phyloP scores from a whole-genome alignment of 1,140 invertebrate species.

The Diachasmimorpha longicaudata region DNA sequence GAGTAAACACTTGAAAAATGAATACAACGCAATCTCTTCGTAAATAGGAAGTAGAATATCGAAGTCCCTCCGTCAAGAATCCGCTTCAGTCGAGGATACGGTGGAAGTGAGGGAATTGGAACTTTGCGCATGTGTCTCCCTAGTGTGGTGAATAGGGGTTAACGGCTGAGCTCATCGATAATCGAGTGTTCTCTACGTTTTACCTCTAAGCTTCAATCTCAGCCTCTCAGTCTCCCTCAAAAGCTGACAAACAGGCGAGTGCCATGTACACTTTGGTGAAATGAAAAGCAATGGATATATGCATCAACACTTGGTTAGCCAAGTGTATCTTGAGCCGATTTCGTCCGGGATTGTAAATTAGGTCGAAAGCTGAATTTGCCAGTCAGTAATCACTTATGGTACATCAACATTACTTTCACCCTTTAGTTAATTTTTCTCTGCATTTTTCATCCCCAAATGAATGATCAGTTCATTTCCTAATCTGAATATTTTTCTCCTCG shows the following conservation, averaged over 20 bases:
- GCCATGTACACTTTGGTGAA: background rate
- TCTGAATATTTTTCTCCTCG: too few relatives aligned
- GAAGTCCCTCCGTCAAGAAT: background rate
- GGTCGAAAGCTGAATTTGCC: background rate
- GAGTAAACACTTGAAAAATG: background rate
- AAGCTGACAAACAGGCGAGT: background rate
- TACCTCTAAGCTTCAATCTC: background rate
- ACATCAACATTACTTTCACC: too few relatives aligned
- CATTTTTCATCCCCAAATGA: too few relatives aligned
- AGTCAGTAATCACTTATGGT: background rate
- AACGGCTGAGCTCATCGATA: background rate
- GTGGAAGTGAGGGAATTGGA: background rate
- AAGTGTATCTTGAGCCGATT: background rate
- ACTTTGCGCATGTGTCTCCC: background rate
- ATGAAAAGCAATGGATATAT: background rate
- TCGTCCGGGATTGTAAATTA: background rate
- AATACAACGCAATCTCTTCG: background rate
- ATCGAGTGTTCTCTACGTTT: background rate
- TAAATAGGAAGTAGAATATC: background rate
- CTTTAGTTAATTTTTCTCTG: too few relatives aligned
- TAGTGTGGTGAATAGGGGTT: background rate
- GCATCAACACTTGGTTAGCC: background rate
- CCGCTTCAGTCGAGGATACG: background rate
- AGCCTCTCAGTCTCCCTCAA: background rate
- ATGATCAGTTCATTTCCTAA: too few relatives aligned